Base-by-base conservation (phyloP, 2,797 vertebrate genomes). In the Sus cebifrons region DNA sequence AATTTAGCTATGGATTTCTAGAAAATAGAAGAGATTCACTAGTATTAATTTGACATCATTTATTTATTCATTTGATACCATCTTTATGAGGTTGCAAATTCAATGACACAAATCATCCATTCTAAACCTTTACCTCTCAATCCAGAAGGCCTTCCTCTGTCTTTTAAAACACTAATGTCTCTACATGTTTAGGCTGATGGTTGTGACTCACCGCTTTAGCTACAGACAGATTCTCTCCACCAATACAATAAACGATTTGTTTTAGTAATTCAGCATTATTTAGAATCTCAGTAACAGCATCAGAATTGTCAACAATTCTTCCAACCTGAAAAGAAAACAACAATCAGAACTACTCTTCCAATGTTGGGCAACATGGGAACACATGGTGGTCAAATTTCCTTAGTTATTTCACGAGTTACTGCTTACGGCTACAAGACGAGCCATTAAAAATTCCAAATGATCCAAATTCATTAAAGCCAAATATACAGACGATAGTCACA, bases 161-260 rank as follows among this genome's bases (percentile, higher is more conserved):
- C 40, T 62, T 83, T 78, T 44, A 93, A 90, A 54, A 86, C 23
- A 83, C 6, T 6, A 52, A 54, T 10, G 9, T 52, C 20, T 92
- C 52, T 68, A 13, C n/a, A 32, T 13, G 29, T 92, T 93, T 62
- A 79, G 73, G 49, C 8, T 87, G 23, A 96, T n/a, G 32, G 44
- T 13, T 79, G 85, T 91, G 0, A 4, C 98, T 98, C 79, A 99
- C 99, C 99, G 99, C 99, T 98, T 99, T 99, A 21, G 99, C 99
- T 96, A 99, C 99, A 7, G 99, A 98, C 40, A 99, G 99, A 93
- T 99, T 99, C 95, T 99, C 99, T 18, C 97, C 99, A 56, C 98
- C 98, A 14, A 99, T 99, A 98, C 99, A 99, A 65, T 98, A 98
- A 84, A 99, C 99, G 29, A 99, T 98, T 2, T 99, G 99, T 84